Evolutionary conservation across 2,797 vertebrate genomes (phyloP).

Genomic region (Takifugu ocellatus): DNA sequence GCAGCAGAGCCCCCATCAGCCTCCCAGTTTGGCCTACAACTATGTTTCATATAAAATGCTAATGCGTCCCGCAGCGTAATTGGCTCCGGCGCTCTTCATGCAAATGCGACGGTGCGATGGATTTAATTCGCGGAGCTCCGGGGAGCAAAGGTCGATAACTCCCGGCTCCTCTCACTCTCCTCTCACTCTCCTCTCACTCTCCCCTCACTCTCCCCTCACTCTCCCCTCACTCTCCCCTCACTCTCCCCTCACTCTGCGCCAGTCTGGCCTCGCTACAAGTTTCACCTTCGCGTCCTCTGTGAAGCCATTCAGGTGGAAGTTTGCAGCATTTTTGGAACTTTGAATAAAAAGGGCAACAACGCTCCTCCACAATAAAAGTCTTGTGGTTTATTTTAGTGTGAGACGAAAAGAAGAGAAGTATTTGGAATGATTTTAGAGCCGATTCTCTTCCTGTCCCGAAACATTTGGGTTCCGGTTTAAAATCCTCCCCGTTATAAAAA

Average conservation of each 20-base stretch:
- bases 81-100: conserved; percentile 59
- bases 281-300: too few relatives aligned
- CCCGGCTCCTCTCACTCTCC: conserved; percentile 32
- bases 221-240: neutral
- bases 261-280: too few relatives aligned
- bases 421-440: too few relatives aligned
- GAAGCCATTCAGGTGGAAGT: too few relatives aligned
- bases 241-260: neutral
- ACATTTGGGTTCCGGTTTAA: too few relatives aligned
- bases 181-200: neutral
- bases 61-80: conserved; percentile 53
- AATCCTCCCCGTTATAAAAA: too few relatives aligned
- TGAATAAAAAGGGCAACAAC: too few relatives aligned
- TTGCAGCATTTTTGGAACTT: too few relatives aligned
- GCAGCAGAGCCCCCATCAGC: conserved; percentile 9
- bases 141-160: conserved; percentile 61
- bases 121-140: conserved; percentile 29
- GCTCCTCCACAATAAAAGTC: too few relatives aligned
- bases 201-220: neutral
- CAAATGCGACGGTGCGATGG: conserved; percentile 54
- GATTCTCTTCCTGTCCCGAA: too few relatives aligned
- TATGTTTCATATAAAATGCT: conserved; percentile 70
- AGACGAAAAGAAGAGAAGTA: too few relatives aligned
- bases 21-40: conserved; percentile 59
- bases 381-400: too few relatives aligned